Evolutionary conservation across 2,113 vertebrate species (phyloP), one percentile per base, ranked within the genome.

Genomic region (Sinocyclocheilus rhinocerous): DNA sequence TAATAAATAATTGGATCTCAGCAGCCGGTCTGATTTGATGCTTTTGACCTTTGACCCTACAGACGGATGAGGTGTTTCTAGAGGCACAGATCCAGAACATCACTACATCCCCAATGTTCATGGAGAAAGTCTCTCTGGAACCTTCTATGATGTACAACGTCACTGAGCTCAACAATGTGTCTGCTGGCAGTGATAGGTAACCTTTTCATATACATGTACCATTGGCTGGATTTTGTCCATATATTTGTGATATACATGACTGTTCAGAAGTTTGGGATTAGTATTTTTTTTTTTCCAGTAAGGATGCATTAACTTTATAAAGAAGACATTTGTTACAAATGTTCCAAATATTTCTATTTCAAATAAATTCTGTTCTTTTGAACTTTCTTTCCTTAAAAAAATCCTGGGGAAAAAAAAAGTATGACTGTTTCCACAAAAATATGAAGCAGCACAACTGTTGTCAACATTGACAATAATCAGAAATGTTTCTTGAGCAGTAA

Each of bases 41-140:
- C 8, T 48, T 67, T 24, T 69, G n/a, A 83, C 24, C 76, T 22
- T 59, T 86, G 76, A 88, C 70, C 59, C 87, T 18, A 29, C 94
- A 99, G 98, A 99, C 97, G 79, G 98, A 99, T 85, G 98, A 99
- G 93, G 98, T 99, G 24, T 99, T 99, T 93, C 93, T 99, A 75
- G 98, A 99, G 95, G 98, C 98, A 76, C 98, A 99, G 92, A 99
- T 99, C 93, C 98, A 99, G 94, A 99, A 99, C 94, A 99, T 99
- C 92, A 99, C 98, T 81, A 98, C 97, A 10, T 99, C 98, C 18
- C 97, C 98, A 0, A 99, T 99, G 98, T 99, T 98, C 92, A 99
- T 99, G 98, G 98, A 99, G 95, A 99, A 98, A 91, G 98, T 99
- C 84, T 99, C 98, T 33, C 90, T 99, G 86, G 98, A 99, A 70